Conservation (phyloP, 2,797 vertebrate species). For the Tadarida brasiliensis region DNA sequence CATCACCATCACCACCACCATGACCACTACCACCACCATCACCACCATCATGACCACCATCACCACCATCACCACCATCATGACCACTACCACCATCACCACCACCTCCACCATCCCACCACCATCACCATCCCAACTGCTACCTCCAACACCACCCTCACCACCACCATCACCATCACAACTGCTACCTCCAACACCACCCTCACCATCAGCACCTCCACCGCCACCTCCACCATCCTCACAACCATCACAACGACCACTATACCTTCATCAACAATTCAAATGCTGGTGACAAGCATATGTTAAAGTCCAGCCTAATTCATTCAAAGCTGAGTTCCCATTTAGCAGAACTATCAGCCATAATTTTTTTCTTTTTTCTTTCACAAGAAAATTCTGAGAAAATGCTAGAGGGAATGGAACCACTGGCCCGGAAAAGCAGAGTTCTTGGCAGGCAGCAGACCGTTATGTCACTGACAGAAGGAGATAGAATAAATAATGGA, state of each 20-base stretch:
- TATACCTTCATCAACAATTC: background rate
- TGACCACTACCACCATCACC: too few relatives aligned
- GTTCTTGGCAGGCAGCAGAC: conserved; percentile 69
- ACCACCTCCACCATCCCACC: too few relatives aligned
- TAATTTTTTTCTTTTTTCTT: conserved; percentile 28
- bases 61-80: background rate
- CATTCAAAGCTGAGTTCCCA: background rate
- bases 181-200: fast-evolving
- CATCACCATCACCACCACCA: too few relatives aligned
- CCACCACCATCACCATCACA: background rate
- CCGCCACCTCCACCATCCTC: background rate
- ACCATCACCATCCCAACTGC: too few relatives aligned
- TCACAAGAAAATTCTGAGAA: conserved; percentile 72
- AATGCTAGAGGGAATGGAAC: conserved; percentile 63
- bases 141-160: too few relatives aligned
- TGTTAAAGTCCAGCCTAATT: background rate
- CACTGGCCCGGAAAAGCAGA: conserved; percentile 68
- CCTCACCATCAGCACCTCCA: background rate
- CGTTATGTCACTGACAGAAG: conserved; percentile 62
- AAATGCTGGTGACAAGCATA: too few relatives aligned
- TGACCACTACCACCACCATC: background rate
- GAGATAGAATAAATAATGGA: conserved; percentile 69
- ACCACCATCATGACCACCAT: background rate
- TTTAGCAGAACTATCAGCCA: background rate
- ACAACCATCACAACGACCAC: background rate